Conservation (phyloP, 2,797 vertebrate genomes). For the Lagodon rhomboides region DNA sequence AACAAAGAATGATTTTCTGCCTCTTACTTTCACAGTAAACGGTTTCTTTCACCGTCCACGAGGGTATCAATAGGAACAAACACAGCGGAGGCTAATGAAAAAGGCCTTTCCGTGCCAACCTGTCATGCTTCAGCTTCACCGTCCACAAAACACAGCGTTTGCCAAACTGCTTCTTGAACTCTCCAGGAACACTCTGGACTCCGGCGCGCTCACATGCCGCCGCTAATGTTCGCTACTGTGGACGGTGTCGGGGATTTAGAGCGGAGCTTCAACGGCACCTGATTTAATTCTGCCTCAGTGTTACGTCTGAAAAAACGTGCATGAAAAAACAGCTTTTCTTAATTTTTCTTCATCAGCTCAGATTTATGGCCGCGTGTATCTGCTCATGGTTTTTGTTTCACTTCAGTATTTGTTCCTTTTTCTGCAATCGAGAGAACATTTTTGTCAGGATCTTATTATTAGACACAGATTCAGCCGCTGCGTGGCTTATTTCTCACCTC, state of each 20-base stretch:
- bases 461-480: too few species aligned
- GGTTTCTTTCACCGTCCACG: neutral
- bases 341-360: neutral
- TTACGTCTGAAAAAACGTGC: too few species aligned
- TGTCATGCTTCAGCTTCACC: constrained; percentile 40
- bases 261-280: constrained; percentile 43
- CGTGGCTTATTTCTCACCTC: too few species aligned
- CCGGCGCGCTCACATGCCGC: constrained; percentile 17
- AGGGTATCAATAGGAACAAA: constrained; percentile 33
- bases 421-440: neutral
- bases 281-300: constrained; percentile 45
- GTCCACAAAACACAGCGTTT: constrained; percentile 35
- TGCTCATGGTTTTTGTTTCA: neutral
- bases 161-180: constrained; percentile 45
- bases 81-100: constrained; percentile 46
- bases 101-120: constrained; percentile 37
- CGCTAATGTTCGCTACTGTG: constrained; percentile 54
- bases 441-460: neutral
- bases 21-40: constrained; percentile 17
- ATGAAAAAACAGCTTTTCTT: too few species aligned
- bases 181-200: constrained; percentile 33
- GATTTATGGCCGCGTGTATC: neutral
- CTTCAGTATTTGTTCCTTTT: neutral
- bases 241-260: constrained; percentile 55
- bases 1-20: constrained; percentile 8